Base-by-base conservation (phyloP, 2,888 invertebrate genomes). In the Acleris sparsana region DNA sequence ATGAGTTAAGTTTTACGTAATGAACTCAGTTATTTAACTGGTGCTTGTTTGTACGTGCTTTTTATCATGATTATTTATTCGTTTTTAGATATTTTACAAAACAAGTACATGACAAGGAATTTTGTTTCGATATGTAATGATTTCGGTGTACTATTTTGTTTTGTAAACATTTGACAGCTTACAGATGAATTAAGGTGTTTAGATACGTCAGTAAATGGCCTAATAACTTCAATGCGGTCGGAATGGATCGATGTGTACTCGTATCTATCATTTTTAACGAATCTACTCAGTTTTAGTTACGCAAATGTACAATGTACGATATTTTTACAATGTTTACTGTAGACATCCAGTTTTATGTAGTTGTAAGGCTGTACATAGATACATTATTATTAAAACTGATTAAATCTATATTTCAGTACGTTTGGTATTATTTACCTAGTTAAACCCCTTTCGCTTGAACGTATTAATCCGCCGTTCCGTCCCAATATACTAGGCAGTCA, bases 341-440 rank as follows among this genome's bases (percentile, higher is more conserved):
- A 89, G 84, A 84, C 81, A 86, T 87, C 84, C 84, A 84, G 87
- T 89, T 89, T 85, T 89, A 79, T 84, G 79, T 90, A 89, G 87
- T 81, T 79, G 69, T 89, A 90, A 90, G 88, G 85, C 86, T 90
- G 90, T 92, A 92, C 82, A 89, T 88, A 90, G 75, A 73, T 80
- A 84, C 85, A 82, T 80, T 87, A 90, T 89, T 87, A 90, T 87
- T 84, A 86, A 87, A 86, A 86, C 80, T 88, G 87, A 91, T 89
- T 92, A 92, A 92, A 92, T 88, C 87, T 92, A 89, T 92, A 91
- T 92, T 92, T 92, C 89, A 89, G 82, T 90, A 88, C 44, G 65
- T 33, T 59, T 55, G 58, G 67, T 71, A 66, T 71, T 77, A 75
- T 78, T 70, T 72, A 69, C 13, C 13, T 3, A 70, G 52, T 63